Percentiles rank a stretch among this genome's conserved stretches.
Evolutionary conservation across 2,113 vertebrate genomes (phyloP).

Genomic region (Orthonyx spaldingii): DNA sequence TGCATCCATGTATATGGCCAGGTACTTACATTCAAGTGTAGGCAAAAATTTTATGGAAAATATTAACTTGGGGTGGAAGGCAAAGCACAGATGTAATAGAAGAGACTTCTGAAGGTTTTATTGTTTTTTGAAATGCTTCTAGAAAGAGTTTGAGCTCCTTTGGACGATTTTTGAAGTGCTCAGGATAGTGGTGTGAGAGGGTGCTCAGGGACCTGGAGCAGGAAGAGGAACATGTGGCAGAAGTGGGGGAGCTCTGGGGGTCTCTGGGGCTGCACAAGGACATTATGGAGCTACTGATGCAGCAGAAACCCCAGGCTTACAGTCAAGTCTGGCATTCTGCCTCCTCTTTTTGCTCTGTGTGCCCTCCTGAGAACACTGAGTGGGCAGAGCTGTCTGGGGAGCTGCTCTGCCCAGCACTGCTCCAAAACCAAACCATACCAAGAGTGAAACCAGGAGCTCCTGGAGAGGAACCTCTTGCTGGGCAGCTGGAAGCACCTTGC

Average conservation of each 20-base stretch:
- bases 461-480: not conserved
- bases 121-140: not conserved
- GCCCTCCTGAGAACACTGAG: not conserved
- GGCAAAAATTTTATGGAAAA: not conserved
- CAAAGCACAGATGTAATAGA: not conserved
- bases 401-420: not conserved
- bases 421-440: not conserved
- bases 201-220: not conserved
- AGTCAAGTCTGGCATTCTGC: not conserved
- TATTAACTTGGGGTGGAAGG: accelerated
- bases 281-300: not conserved
- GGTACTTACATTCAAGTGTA: not conserved
- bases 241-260: not conserved
- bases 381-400: not conserved
- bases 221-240: not conserved
- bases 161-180: not conserved
- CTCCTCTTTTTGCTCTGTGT: not conserved
- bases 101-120: not conserved
- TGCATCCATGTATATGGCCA: accelerated
- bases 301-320: not conserved
- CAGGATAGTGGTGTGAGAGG: not conserved
- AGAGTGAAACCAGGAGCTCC: not conserved
- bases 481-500: not conserved
- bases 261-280: not conserved
- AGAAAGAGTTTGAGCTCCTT: not conserved